A percentile compares a stretch with the other conserved stretches of the same genome.
These are phyloP conservation scores for Melitaea cinxia DNA, from an alignment of 1,140 invertebrate species.

Conservation along the genomic window DNA sequence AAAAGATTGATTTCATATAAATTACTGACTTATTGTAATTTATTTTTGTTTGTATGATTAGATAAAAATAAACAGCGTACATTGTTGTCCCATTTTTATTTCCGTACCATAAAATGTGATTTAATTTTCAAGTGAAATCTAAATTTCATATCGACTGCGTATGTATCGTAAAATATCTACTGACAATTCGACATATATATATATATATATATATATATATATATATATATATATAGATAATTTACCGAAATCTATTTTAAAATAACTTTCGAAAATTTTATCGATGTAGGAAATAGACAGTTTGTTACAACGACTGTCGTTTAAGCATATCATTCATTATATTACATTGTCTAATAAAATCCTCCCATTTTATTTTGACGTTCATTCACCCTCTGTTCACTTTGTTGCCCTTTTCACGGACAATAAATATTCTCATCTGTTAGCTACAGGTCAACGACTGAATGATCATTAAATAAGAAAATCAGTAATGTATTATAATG, in stretches of 20 bases:
- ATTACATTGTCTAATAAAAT: background rate
- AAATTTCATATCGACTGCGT: too few relatives aligned
- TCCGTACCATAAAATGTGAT: too few relatives aligned
- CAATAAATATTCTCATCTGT: background rate
- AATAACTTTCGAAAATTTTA: background rate
- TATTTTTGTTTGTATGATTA: too few relatives aligned
- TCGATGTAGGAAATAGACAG: background rate
- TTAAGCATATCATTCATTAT: background rate
- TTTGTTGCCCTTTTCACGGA: background rate
- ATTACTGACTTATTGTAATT: too few relatives aligned
- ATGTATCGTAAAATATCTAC: too few relatives aligned
- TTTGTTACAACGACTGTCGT: background rate
- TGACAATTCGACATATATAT: too few relatives aligned
- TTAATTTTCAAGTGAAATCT: too few relatives aligned
- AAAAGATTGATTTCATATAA: too few relatives aligned
- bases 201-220: too few relatives aligned
- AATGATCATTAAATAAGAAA: background rate
- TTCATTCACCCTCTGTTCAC: background rate
- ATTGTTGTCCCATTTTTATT: too few relatives aligned
- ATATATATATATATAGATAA: too few relatives aligned
- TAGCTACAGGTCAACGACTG: constrained; percentile 9
- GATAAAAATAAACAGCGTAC: too few relatives aligned
- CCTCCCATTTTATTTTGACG: constrained; percentile 6
- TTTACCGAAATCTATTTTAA: background rate
- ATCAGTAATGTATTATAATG: background rate